Conservation (phyloP, 2,888 invertebrate species). For the Therioaphis trifolii region DNA sequence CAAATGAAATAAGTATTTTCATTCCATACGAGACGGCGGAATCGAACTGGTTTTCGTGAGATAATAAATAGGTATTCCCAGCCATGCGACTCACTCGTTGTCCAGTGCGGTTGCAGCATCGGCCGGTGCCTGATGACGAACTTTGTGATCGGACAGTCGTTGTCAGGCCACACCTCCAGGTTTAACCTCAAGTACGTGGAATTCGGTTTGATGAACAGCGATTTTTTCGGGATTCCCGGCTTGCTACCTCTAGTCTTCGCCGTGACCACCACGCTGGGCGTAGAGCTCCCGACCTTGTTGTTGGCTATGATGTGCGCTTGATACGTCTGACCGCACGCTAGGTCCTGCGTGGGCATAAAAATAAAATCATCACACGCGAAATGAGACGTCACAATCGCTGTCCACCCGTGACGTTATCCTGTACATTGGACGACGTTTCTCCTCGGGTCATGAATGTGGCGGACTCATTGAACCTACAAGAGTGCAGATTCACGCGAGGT, state of each 20-base stretch:
- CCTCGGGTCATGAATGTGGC: too few relatives aligned
- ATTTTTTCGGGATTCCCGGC: constrained; percentile 76
- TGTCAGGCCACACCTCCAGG: constrained; percentile 80
- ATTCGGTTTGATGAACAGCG: constrained; percentile 77
- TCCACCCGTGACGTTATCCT: too few relatives aligned
- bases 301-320: constrained; percentile 78
- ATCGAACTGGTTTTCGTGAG: too few relatives aligned
- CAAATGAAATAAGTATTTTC: too few relatives aligned
- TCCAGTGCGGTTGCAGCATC: constrained; percentile 52
- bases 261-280: constrained; percentile 77
- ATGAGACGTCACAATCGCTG: too few relatives aligned
- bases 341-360: constrained; percentile 69
- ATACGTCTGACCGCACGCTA: constrained; percentile 80
- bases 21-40: too few relatives aligned
- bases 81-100: constrained; percentile 18
- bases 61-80: too few relatives aligned
- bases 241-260: constrained; percentile 80
- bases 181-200: constrained; percentile 77
- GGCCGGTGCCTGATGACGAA: constrained; percentile 78
- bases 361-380: too few relatives aligned
- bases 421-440: too few relatives aligned
- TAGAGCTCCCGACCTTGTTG: constrained; percentile 79
- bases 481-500: too few relatives aligned
- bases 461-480: too few relatives aligned
- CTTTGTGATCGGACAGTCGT: constrained; percentile 78